Percentiles rank a stretch among this genome's conserved stretches.
Conservation (phyloP, 2,888 invertebrate genomes). For the Beris chalybata region DNA sequence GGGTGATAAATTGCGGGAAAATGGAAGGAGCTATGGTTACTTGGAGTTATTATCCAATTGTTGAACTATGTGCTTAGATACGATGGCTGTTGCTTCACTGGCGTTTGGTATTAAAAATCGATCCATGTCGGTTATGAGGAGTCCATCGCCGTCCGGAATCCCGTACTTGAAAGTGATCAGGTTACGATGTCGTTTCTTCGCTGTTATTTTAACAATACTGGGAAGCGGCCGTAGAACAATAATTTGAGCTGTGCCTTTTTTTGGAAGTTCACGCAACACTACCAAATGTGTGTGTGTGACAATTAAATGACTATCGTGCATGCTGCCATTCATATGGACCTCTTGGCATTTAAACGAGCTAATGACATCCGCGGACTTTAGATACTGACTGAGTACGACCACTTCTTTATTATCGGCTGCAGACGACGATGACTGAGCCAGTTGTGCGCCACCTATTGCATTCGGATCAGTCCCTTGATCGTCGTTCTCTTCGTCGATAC, state of each 20-base stretch:
- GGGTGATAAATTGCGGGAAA: no score
- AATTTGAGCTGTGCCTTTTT: conserved; percentile 79
- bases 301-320: conserved; percentile 85
- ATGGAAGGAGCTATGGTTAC: conserved; percentile 5
- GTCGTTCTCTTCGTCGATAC: conserved; percentile 87
- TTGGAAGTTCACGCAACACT: conserved; percentile 78
- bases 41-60: conserved; percentile 50
- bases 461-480: conserved; percentile 49
- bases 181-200: conserved; percentile 92
- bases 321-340: conserved; percentile 84
- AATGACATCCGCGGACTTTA: conserved; percentile 80
- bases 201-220: conserved; percentile 95
- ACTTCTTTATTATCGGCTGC: conserved; percentile 72
- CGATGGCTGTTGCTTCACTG: conserved; percentile 82
- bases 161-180: conserved; percentile 97
- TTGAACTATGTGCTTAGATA: conserved; percentile 84
- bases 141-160: conserved; percentile 75
- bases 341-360: conserved; percentile 91
- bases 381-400: conserved; percentile 77
- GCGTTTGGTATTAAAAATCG: conserved; percentile 91
- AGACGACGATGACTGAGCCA: conserved; percentile 50
- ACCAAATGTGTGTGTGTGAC: conserved; percentile 85
- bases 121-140: conserved; percentile 87
- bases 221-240: conserved; percentile 86
- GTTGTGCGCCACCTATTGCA: conserved; percentile 1